phyloP scores from a whole-genome alignment of 2,888 invertebrate species.

The Drosophila quinaria region DNA sequence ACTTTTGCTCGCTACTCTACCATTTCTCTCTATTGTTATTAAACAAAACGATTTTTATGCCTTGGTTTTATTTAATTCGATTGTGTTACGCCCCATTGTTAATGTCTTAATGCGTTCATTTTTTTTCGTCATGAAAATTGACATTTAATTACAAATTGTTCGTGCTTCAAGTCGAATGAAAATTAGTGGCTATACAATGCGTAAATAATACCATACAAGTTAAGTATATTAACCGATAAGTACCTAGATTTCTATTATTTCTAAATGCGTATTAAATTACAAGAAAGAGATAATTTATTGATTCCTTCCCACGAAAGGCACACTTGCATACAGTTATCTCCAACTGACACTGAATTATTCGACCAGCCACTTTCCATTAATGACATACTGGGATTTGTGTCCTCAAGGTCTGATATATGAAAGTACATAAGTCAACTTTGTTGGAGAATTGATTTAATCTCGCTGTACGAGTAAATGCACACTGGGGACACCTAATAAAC shows the following conservation, averaged over 20 bases:
- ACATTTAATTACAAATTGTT: constrained; percentile 69
- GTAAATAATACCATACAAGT: constrained; percentile 22
- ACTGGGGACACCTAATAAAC: constrained; percentile 1
- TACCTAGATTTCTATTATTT: constrained; percentile 50
- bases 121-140: constrained; percentile 60
- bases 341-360: constrained; percentile 23
- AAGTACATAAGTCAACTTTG: neutral
- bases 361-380: constrained; percentile 22
- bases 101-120: constrained; percentile 56
- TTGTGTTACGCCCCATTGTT: constrained; percentile 38
- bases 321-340: constrained; percentile 13
- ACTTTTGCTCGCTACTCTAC: neutral
- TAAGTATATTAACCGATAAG: constrained; percentile 34
- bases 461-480: constrained; percentile 10
- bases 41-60: constrained; percentile 54
- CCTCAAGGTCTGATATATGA: constrained; percentile 2
- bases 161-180: constrained; percentile 21
- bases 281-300: constrained; percentile 49
- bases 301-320: constrained; percentile 17
- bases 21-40: constrained; percentile 30
- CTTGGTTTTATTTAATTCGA: constrained; percentile 38
- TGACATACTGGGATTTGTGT: constrained; percentile 3
- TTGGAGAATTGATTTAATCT: constrained; percentile 7
- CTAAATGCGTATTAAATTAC: constrained; percentile 75
- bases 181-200: constrained; percentile 51